Base-by-base conservation (phyloP, 2,888 invertebrate genomes). In the Notodonta ziczac region DNA sequence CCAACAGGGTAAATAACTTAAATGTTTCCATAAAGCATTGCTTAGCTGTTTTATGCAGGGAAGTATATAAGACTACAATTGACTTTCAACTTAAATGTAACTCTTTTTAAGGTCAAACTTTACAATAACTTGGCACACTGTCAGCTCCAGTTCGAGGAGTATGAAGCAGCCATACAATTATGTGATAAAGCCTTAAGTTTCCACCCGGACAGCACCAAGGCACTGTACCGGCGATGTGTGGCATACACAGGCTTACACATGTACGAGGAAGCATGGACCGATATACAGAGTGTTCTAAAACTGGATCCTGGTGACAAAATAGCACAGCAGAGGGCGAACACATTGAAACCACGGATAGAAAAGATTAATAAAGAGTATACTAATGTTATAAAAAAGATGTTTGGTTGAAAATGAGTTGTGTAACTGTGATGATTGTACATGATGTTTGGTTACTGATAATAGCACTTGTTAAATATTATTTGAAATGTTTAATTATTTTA, bases 121-220 rank as follows among this genome's bases (percentile, higher is more conserved):
- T 97, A 96, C 82, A 96, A 97, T 72, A 98, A 98, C 86, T 90
- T 98, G 82, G 97, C 98, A 0, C 96, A 96, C 55, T 97, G 98
- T 82, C 96, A 97, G 74, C 92, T 97, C 24, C 95, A 95, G 67
- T 94, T 94, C 66, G 86, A 95, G 10, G 96, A 96, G 69, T 96
- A 95, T 84, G 94, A 95, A 6, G 95, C 96, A 64, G 96, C 96
- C 0, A 82, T 97, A 42, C 90, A 94, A 50, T 93, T 97, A 12
- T 97, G 98, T 72, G 95, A 96, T 57, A 95, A 96, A 76, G 98
- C 96, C 0, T 86, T 99, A 4, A 95, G 95, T 60, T 81, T 97
- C n/a, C 97, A 98, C 75, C 88, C 95, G 0, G 94, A 95, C 9
- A 99, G 97, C 83, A 95, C 96, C 1, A 99, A 99, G 87, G 98